Evolutionary conservation across 2,888 invertebrate genomes (phyloP), one percentile per base, ranked within the genome.

Genomic region (Leptopilina myrica): DNA sequence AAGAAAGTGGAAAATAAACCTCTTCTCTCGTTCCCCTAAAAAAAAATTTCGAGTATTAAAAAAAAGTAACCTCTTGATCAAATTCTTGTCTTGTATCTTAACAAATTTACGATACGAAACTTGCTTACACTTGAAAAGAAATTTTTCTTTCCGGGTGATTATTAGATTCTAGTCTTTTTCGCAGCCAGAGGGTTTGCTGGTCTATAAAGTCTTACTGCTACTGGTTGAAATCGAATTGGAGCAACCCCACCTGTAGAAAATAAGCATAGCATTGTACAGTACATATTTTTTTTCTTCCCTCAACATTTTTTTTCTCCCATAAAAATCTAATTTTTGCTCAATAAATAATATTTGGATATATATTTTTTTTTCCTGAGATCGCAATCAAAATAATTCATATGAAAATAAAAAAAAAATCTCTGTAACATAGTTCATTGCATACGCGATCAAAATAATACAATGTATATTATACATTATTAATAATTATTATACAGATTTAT

Each of bases 391-490:
- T 43, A 53, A 69, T 49, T 7, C 49, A 20, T 69, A 20, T 69
- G 43, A 43, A 43, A 43, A 40, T 33, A 43, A 20, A n/a, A n/a
- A 43, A 69, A 5, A 8, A 49, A 53, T 53, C 49, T 73, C 56
- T 82, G 79, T 82, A 82, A 80, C 76, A 79, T 80, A 82, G 77
- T 69, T 80, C 77, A 77, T 78, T 80, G 64, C 69, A 64, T 76
- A 79, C 79, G n/a, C 12, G 33, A 56, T 73, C 73, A 9, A 56
- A 49, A 5, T 14, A n/a, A 73, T 33, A 53, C 73, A 73, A 49
- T 69, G 67, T 67, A 69, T 46, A 49, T 20, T 9, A 40, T 56
- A 75, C 9, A 49, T 49, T 49, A 49, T 43, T 43, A 33, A 4
- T 33, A 33, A 33, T 33, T 9, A 46, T 46, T 46, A 46, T 46